phyloP scores from a whole-genome alignment of 1,140 invertebrate species.

The Papilio polytes region DNA sequence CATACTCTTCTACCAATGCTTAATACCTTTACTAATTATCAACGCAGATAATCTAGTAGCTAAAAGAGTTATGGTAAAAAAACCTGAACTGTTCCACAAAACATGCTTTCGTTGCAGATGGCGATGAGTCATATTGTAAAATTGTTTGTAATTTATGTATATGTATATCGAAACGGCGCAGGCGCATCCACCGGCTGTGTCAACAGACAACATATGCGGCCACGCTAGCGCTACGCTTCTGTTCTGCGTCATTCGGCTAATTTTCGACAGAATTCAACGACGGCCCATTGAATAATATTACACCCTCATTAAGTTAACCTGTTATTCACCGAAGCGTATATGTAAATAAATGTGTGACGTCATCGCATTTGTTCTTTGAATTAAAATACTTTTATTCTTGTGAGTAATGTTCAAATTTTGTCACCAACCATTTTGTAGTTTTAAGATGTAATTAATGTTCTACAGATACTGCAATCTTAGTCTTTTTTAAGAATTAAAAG shows the following conservation, averaged over 20 bases:
- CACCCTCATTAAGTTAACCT: constrained; percentile 59
- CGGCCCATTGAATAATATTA: constrained; percentile 60
- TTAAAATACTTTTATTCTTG: constrained; percentile 43
- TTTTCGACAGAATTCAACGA: constrained; percentile 58
- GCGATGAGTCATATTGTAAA: constrained; percentile 43
- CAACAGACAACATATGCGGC: constrained; percentile 62
- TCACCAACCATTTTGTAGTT: background rate
- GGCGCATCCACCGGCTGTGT: constrained; percentile 55
- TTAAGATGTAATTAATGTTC: constrained; percentile 9
- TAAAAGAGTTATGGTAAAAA: background rate
- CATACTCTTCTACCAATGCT: too few relatives aligned
- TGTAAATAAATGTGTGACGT: constrained; percentile 49
- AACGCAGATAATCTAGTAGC: background rate
- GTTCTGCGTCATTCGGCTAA: constrained; percentile 67
- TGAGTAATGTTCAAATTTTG: background rate
- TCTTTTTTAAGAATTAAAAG: background rate
- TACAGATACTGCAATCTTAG: background rate
- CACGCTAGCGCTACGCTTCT: constrained; percentile 46
- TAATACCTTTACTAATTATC: too few relatives aligned
- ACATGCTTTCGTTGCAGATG: constrained; percentile 13
- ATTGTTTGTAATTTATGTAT: constrained; percentile 37
- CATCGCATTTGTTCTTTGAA: constrained; percentile 43
- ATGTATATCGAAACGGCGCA: constrained; percentile 25
- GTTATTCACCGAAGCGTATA: constrained; percentile 53
- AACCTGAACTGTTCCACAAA: background rate